Evolutionary conservation across 1,140 invertebrate species (phyloP), one percentile per base, ranked within the genome.

Genomic region (Drosophila willistoni): DNA sequence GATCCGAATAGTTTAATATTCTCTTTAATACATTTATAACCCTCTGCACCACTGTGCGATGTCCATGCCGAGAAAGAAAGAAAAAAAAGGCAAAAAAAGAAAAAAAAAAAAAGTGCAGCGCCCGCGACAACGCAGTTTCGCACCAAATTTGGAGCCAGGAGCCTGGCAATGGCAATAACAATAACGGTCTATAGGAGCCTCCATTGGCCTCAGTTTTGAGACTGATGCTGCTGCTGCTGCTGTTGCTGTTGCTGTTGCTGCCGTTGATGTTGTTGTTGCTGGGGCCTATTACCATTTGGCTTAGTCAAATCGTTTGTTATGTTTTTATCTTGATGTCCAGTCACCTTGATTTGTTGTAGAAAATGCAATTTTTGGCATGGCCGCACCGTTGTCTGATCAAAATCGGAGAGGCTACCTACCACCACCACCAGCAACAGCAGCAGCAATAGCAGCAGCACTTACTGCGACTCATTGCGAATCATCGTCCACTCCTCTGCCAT

Each of bases 301-400:
- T 89, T 89, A 89, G 85, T 89, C 80, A 89, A 89, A 89, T 89
- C 84, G 84, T 89, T 89, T 89, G 85, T 89, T 89, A 89, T 89
- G 85, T 89, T 89, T 89, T 89, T 89, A 89, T 89, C 85, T 89
- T 89, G 85, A 89, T 89, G 85, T 90, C 85, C 85, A 89, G 85
- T 89, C 85, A 90, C 85, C 85, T 90, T 89, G 85, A 89, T 89
- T 89, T 89, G 85, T 89, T 89, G 85, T 90, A 85, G 81, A 89
- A 89, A 89, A 85, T 89, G 78, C 85, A 81, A 79, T 83, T 90
- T 85, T 89, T 89, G 85, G 85, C 85, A 89, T 87, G 66, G 75
- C 73, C 44, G 44, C 44, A 51, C 54, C 71, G 60, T 86, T 60
- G 64, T 65, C 66, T 67, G 68, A 63, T n/a, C 34, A 17, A 44